These are phyloP conservation scores for Microctonus aethiopoides DNA, from an alignment of 2,888 invertebrate species.

Conservation along the genomic window DNA sequence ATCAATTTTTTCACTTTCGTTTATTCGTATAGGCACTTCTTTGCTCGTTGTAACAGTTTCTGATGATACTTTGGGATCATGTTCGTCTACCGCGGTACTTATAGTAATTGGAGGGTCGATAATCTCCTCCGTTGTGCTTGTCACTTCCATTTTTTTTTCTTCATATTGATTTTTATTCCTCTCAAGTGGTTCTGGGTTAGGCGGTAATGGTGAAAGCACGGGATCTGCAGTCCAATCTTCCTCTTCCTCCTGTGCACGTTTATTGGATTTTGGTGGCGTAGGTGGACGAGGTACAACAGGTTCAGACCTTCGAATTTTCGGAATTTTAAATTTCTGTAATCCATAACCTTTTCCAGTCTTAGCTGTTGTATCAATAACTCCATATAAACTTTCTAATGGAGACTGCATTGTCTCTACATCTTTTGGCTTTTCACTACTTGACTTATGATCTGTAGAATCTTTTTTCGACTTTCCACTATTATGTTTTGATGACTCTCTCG, in stretches of 20 bases:
- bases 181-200: slow-evolving; percentile 50
- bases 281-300: slow-evolving; percentile 48
- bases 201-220: slow-evolving; percentile 48
- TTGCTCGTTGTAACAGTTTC: slow-evolving; percentile 61
- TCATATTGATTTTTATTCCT: slow-evolving; percentile 40
- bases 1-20: slow-evolving; percentile 40
- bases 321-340: slow-evolving; percentile 70
- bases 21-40: slow-evolving; percentile 50
- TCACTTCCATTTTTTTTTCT: slow-evolving; percentile 47
- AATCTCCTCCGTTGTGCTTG: slow-evolving; percentile 49
- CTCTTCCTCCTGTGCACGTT: background rate
- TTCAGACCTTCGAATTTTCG: slow-evolving; percentile 67
- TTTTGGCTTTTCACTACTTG: slow-evolving; percentile 44
- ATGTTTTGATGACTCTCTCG: slow-evolving; percentile 32
- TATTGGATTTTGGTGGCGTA: slow-evolving; percentile 30
- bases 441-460: slow-evolving; percentile 43
- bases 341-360: slow-evolving; percentile 68
- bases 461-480: slow-evolving; percentile 37
- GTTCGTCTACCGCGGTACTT: slow-evolving; percentile 20
- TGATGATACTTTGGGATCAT: slow-evolving; percentile 6
- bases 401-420: slow-evolving; percentile 64
- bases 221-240: slow-evolving; percentile 39
- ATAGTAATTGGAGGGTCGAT: slow-evolving; percentile 50
- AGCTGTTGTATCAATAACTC: slow-evolving; percentile 61
- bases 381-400: slow-evolving; percentile 69